These are phyloP conservation scores for Loripinus fragilis DNA, from an alignment of 2,888 invertebrate species.

Conservation along the genomic window DNA sequence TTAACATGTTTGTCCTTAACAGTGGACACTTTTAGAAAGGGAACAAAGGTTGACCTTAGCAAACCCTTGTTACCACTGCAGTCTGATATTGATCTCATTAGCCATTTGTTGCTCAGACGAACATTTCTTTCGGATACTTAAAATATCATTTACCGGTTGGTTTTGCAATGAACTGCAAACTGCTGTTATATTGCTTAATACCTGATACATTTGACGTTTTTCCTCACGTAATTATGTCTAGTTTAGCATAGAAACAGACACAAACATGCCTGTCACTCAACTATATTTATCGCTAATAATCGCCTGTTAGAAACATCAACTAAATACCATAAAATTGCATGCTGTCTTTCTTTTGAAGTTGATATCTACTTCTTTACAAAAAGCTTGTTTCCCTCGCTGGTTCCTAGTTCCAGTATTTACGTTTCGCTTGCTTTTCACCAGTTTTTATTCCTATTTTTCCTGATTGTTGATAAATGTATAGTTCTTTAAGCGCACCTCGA, in stretches of 20 bases:
- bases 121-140: conserved; percentile 13
- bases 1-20: too few species aligned
- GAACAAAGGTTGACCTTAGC: too few species aligned
- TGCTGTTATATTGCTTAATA: conserved; percentile 29
- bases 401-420: conserved; percentile 49
- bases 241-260: conserved; percentile 48
- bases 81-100: too few species aligned
- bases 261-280: conserved; percentile 60
- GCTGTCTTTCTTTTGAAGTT: conserved; percentile 55
- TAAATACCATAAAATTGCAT: conserved; percentile 62
- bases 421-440: conserved; percentile 59
- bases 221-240: conserved; percentile 52
- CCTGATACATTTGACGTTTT: conserved; percentile 53
- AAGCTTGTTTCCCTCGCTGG: conserved; percentile 47
- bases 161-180: conserved; percentile 10
- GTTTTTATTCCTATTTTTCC: conserved; percentile 55
- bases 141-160: neutral
- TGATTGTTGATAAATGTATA: conserved; percentile 57
- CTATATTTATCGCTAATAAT: conserved; percentile 52
- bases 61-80: too few species aligned
- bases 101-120: too few species aligned
- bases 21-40: too few species aligned
- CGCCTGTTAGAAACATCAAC: conserved; percentile 57
- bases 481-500: conserved; percentile 48
- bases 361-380: conserved; percentile 56